A percentile compares a stretch with the other conserved stretches of the same genome.
phyloP scores from a whole-genome alignment of 2,113 vertebrate genomes.

The Naja naja region DNA sequence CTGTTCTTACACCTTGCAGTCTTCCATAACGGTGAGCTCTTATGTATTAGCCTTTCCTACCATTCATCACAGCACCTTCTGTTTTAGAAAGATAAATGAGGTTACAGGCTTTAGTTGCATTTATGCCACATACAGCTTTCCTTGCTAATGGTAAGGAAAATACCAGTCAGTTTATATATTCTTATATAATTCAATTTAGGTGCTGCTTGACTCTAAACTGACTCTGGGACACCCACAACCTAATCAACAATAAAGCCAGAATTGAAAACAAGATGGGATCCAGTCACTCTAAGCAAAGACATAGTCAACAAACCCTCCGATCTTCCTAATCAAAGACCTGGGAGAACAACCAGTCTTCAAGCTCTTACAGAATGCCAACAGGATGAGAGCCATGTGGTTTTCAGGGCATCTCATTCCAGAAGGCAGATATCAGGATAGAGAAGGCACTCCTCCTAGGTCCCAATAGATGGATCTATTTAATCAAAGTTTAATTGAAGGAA shows the following conservation, averaged over 20 bases:
- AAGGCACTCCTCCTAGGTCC: background rate
- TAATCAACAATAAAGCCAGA: background rate
- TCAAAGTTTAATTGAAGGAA: background rate
- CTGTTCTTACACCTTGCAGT: background rate
- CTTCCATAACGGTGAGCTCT: background rate
- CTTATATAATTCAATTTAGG: background rate
- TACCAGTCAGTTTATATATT: background rate
- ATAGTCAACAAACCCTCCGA: background rate
- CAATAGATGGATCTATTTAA: background rate
- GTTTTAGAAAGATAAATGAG: background rate
- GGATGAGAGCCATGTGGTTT: background rate
- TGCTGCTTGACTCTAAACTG: background rate
- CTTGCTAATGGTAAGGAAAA: background rate
- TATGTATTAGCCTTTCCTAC: background rate
- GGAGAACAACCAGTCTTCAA: background rate
- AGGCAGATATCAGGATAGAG: background rate
- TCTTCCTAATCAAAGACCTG: background rate
- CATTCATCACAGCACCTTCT: background rate
- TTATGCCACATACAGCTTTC: background rate
- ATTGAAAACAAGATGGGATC: background rate
- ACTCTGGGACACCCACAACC: background rate
- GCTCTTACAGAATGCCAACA: background rate
- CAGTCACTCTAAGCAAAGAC: background rate
- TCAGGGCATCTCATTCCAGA: background rate
- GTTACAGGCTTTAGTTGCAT: background rate